Conservation (phyloP, 1,140 invertebrate genomes). For the Elymnias hypermnestra region DNA sequence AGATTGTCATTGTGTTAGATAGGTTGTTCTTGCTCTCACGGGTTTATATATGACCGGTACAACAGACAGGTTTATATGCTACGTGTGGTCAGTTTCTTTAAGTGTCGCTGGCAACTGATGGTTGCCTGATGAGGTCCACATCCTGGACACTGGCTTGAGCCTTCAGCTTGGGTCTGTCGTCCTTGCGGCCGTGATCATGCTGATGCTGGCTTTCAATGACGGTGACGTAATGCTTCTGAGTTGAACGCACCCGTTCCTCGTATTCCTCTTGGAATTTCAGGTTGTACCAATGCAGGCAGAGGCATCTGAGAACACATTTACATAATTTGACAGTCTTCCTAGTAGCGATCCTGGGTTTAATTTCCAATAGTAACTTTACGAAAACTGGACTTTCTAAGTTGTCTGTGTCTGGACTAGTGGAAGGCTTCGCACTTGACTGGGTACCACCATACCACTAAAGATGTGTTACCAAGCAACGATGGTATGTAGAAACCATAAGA, state of each 20-base stretch:
- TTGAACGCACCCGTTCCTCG: slow-evolving; percentile 31
- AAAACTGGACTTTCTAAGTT: no score
- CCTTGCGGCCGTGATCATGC: slow-evolving; percentile 15
- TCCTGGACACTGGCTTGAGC: slow-evolving; percentile 53
- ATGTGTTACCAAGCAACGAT: no score
- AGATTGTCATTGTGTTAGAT: no score
- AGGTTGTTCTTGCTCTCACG: no score
- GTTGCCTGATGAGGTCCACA: slow-evolving; percentile 52
- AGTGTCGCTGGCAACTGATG: slow-evolving; percentile 56
- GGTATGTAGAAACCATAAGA: no score
- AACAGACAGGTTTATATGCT: not conserved
- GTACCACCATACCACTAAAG: no score
- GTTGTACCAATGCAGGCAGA: slow-evolving; percentile 61
- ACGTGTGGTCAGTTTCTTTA: slow-evolving; percentile 33
- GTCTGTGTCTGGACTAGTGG: no score
- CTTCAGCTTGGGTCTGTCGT: slow-evolving; percentile 50
- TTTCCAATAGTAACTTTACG: no score
- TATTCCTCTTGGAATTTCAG: slow-evolving; percentile 45
- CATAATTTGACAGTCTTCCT: no score
- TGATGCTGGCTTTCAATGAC: slow-evolving; percentile 45
- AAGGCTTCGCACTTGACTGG: no score
- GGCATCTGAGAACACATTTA: slow-evolving; percentile 43
- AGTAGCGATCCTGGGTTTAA: no score
- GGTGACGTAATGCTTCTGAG: slow-evolving; percentile 47
- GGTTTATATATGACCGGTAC: no score